Evolutionary conservation across 1,140 invertebrate genomes (phyloP).

Genomic region (Neocloeon triangulifer): DNA sequence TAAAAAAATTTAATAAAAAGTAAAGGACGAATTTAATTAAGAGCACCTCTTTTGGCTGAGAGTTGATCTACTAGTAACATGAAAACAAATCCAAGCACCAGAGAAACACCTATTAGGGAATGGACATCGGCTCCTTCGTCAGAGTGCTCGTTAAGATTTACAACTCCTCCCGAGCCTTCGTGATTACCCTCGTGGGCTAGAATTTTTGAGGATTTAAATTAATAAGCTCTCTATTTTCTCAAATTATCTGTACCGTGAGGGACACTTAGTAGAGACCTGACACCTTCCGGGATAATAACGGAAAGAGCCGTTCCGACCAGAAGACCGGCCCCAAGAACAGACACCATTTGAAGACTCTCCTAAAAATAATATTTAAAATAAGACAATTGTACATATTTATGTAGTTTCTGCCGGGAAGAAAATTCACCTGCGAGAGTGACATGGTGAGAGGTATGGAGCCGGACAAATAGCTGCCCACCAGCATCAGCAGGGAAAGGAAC

Average conservation of each 20-base stretch:
- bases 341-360: conserved; percentile 85
- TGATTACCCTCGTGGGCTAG: too few relatives aligned
- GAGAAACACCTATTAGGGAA: conserved; percentile 41
- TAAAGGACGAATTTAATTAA: conserved; percentile 1
- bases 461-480: conserved; percentile 81
- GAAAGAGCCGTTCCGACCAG: conserved; percentile 93
- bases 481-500: conserved; percentile 70
- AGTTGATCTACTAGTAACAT: conserved; percentile 91
- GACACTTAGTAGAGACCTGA: conserved; percentile 62
- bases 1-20: conserved; percentile 8
- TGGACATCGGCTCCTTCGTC: conserved; percentile 27
- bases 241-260: too few relatives aligned
- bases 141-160: too few relatives aligned
- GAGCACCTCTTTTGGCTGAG: conserved; percentile 17
- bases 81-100: conserved; percentile 83
- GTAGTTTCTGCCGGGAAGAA: neutral
- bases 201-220: too few relatives aligned
- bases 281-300: conserved; percentile 97
- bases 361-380: conserved; percentile 22
- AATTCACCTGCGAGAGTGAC: conserved; percentile 68
- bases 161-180: too few relatives aligned
- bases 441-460: conserved; percentile 85
- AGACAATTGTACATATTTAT: neutral
- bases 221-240: too few relatives aligned
- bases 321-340: conserved; percentile 86